phyloP scores from a whole-genome alignment of 2,113 vertebrate species.

The Chaenocephalus aceratus region DNA sequence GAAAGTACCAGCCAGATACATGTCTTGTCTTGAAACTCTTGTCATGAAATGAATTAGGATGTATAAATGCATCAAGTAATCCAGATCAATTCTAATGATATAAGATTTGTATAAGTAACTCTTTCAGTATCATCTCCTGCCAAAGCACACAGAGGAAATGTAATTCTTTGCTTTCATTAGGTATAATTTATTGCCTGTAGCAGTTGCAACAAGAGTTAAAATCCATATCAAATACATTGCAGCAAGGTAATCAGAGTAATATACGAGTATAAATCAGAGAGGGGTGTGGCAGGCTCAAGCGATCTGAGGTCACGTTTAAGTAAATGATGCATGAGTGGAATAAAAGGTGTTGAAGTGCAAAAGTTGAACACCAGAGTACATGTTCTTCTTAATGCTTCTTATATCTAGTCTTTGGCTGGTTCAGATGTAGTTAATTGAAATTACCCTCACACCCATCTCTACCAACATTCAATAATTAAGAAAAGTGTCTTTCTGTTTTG shows the following conservation, averaged over 20 bases:
- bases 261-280: not conserved
- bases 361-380: not conserved
- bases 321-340: not conserved
- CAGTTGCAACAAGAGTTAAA: not conserved
- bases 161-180: not conserved
- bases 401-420: not conserved
- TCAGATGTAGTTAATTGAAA: constrained; percentile 11
- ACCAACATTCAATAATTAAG: constrained; percentile 27
- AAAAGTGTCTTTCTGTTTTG: not conserved
- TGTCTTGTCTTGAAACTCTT: constrained; percentile 9
- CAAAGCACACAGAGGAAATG: not conserved
- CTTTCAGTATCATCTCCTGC: not conserved
- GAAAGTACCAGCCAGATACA: constrained; percentile 43
- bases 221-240: constrained; percentile 7
- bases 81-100: not conserved
- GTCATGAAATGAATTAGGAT: constrained; percentile 4
- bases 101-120: not conserved
- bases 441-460: constrained; percentile 25
- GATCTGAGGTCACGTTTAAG: not conserved
- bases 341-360: not conserved
- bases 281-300: not conserved
- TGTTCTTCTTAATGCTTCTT: not conserved
- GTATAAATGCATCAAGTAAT: not conserved
- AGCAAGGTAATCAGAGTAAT: not conserved
- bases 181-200: not conserved